phyloP scores from a whole-genome alignment of 2,888 invertebrate genomes.

The Papilio demoleus region DNA sequence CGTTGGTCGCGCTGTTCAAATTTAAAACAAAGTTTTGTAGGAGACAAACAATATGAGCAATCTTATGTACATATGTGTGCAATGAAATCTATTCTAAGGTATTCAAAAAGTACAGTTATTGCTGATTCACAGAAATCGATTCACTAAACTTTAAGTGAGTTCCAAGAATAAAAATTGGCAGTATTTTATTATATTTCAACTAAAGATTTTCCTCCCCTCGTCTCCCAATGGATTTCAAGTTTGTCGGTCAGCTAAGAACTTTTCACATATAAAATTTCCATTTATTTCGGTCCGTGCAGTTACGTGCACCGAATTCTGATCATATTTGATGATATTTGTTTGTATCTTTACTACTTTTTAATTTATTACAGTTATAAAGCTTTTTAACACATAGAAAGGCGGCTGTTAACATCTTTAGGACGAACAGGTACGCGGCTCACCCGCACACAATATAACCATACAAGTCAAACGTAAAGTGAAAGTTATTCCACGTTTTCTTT shows the following conservation, averaged over 20 bases:
- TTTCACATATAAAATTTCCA: conserved; percentile 31
- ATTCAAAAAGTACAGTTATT: background rate
- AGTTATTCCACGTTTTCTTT: no score
- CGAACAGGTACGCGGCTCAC: no score
- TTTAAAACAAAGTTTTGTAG: no score
- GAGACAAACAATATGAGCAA: no score
- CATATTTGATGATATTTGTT: conserved; percentile 12
- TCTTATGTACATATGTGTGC: no score
- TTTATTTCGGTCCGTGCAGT: conserved; percentile 26
- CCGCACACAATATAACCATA: no score
- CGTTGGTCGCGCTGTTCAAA: no score
- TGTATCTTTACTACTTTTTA: background rate
- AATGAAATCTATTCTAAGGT: conserved; percentile 14
- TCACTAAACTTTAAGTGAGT: conserved; percentile 20
- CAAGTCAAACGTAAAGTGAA: no score
- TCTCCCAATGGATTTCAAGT: conserved; percentile 31
- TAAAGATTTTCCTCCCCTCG: conserved; percentile 15
- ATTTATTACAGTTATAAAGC: background rate
- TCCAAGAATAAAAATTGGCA: conserved; percentile 26
- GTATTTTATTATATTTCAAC: conserved; percentile 33
- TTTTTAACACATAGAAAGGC: background rate
- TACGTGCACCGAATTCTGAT: conserved; percentile 19
- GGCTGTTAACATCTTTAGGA: no score
- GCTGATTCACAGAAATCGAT: conserved; percentile 15
- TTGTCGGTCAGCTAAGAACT: conserved; percentile 36